Percentiles rank a stretch among this genome's conserved stretches.
Conservation (phyloP, 1,140 invertebrate species). For the Stratiolaelaps scimitus region DNA sequence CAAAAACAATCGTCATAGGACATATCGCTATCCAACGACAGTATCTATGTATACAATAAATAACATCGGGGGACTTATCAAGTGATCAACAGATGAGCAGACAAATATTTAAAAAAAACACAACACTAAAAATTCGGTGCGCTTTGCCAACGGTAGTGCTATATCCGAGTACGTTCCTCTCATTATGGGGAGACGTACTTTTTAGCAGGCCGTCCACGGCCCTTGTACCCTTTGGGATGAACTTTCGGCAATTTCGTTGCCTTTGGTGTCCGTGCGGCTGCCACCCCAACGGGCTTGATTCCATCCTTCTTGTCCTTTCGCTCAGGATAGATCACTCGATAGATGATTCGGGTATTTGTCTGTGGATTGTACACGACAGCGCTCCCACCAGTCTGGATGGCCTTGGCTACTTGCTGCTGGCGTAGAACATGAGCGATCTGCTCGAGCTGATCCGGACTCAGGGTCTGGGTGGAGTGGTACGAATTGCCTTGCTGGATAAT, state of each 20-base stretch:
- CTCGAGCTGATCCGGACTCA: constrained; percentile 49
- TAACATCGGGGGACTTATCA: too few species aligned
- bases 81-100: too few species aligned
- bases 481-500: constrained; percentile 52
- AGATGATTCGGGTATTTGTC: constrained; percentile 51
- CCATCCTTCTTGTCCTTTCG: constrained; percentile 36
- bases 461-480: constrained; percentile 48
- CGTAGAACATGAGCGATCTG: constrained; percentile 52
- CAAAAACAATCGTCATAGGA: too few species aligned
- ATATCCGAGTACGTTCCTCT: neutral
- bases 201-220: constrained; percentile 7
- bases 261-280: neutral
- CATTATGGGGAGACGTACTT: neutral
- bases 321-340: constrained; percentile 45
- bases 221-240: constrained; percentile 23
- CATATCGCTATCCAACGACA: too few species aligned
- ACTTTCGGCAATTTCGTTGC: constrained; percentile 17
- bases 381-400: constrained; percentile 40
- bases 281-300: neutral
- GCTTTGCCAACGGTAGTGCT: too few species aligned
- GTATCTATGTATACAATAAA: too few species aligned
- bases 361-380: constrained; percentile 48
- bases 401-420: constrained; percentile 43
- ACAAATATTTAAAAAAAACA: too few species aligned
- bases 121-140: too few species aligned